Conservation (phyloP, 1,140 invertebrate genomes). For the Zaprionus africanus region DNA sequence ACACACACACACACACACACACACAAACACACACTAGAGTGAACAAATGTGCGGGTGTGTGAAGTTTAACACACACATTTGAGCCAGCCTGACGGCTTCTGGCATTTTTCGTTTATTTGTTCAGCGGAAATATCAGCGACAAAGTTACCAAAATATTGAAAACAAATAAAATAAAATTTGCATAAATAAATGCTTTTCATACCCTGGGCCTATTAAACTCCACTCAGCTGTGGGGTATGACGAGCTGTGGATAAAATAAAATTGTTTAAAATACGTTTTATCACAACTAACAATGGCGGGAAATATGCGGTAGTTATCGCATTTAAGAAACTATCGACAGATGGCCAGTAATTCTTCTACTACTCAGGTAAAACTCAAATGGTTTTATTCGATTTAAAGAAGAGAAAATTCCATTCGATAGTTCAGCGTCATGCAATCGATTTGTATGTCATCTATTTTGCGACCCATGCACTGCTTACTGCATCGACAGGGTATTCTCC, state of each 20-base stretch:
- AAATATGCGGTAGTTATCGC: not conserved
- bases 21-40: slow-evolving; percentile 10
- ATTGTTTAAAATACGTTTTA: not conserved
- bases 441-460: no score
- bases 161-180: slow-evolving; percentile 82
- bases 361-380: no score
- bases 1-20: slow-evolving; percentile 2
- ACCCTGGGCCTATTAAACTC: not conserved
- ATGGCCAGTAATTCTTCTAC: no score
- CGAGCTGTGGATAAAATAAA: not conserved
- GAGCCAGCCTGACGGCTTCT: slow-evolving; percentile 60
- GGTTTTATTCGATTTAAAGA: no score
- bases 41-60: slow-evolving; percentile 36
- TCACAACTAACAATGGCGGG: not conserved
- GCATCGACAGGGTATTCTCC: not conserved
- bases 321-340: not conserved
- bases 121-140: slow-evolving; percentile 80
- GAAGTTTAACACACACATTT: slow-evolving; percentile 71
- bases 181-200: slow-evolving; percentile 75
- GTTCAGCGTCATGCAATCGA: no score
- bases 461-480: not conserved
- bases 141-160: slow-evolving; percentile 82
- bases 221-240: not conserved
- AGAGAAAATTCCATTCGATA: no score
- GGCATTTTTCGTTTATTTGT: slow-evolving; percentile 73